A percentile compares a stretch with the other conserved stretches of the same genome.
phyloP scores from a whole-genome alignment of 2,797 vertebrate genomes.

The Lemur catta region DNA sequence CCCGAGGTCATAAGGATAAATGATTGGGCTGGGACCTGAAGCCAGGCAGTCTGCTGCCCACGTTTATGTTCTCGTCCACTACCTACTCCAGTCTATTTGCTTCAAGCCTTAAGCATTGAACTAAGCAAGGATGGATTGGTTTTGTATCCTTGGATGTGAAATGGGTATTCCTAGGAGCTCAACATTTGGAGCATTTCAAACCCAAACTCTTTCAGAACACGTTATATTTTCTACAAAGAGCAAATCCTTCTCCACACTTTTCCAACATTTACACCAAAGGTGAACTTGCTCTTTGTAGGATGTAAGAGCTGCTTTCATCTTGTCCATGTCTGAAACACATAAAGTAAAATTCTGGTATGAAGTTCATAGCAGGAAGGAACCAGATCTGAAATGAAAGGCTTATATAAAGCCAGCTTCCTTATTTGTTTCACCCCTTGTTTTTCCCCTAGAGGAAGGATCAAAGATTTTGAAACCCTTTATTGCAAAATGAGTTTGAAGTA shows the following conservation, averaged over 20 bases:
- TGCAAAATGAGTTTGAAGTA: conserved; percentile 68
- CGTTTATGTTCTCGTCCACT: not conserved
- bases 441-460: conserved; percentile 18
- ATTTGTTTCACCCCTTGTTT: conserved; percentile 56
- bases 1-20: not conserved
- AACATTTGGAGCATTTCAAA: conserved; percentile 22
- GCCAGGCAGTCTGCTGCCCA: not conserved
- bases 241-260: conserved; percentile 31
- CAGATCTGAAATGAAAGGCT: conserved; percentile 50
- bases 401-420: conserved; percentile 55
- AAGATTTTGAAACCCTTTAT: conserved; percentile 64
- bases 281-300: conserved; percentile 8
- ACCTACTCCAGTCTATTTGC: not conserved
- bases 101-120: not conserved
- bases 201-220: conserved; percentile 10
- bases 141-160: not conserved
- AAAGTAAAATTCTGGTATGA: not conserved
- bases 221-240: conserved; percentile 47
- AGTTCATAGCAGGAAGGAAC: conserved; percentile 28
- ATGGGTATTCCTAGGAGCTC: not conserved
- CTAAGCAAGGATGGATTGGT: not conserved
- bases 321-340: not conserved
- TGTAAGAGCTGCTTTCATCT: conserved; percentile 46
- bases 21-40: not conserved
- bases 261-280: conserved; percentile 25